Evolutionary conservation across 2,888 invertebrate species (phyloP).

Genomic region (Prosopocoilus inquinatus): DNA sequence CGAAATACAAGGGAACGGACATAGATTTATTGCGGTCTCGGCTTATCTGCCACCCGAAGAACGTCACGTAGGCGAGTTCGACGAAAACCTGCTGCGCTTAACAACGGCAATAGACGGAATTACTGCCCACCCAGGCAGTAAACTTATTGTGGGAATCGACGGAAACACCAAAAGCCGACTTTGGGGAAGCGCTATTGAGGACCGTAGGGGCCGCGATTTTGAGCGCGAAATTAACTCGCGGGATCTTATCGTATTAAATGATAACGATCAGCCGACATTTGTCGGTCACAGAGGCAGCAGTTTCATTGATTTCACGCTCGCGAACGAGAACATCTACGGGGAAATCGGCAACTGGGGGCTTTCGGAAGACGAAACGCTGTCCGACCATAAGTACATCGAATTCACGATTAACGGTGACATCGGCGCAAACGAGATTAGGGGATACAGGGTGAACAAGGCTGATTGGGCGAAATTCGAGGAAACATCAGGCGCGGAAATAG

Average conservation of each 20-base stretch:
- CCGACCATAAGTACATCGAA: background rate
- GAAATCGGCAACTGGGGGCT: background rate
- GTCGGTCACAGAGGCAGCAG: background rate
- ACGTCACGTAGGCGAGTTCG: background rate
- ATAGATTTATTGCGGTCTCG: background rate
- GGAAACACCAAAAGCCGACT: background rate
- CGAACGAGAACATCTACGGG: background rate
- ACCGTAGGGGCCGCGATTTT: no score
- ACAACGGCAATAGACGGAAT: no score
- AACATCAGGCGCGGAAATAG: background rate
- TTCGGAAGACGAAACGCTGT: background rate
- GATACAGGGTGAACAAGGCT: slow-evolving; percentile 1
- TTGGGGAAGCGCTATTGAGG: background rate
- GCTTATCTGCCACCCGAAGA: background rate
- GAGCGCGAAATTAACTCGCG: background rate
- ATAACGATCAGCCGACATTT: background rate
- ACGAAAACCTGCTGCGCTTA: no score
- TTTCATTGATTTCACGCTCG: background rate
- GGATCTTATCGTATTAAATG: background rate
- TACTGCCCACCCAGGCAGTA: no score
- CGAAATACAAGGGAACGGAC: background rate
- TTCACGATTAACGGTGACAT: background rate
- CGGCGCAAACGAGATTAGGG: no score
- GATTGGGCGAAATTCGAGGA: background rate
- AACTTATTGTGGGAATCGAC: background rate